Conservation (phyloP, 2,113 vertebrate genomes). For the Ictidomys tridecemlineatus region DNA sequence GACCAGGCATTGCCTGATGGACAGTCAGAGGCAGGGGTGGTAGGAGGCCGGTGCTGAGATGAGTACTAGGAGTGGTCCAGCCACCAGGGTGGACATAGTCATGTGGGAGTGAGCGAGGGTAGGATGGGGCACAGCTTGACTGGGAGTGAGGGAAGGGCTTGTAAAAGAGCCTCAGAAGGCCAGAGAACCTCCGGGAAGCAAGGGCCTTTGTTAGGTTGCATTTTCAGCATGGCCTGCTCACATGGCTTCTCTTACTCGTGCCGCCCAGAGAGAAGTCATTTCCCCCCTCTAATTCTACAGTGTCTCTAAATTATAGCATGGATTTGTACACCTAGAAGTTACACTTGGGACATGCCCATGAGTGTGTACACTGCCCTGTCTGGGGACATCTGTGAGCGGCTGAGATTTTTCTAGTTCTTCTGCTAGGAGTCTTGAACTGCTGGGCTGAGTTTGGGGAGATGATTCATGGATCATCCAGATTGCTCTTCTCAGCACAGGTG, state of each 20-base stretch:
- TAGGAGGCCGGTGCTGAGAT: background rate
- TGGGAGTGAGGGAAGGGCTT: background rate
- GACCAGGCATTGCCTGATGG: background rate
- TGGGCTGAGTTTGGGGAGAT: background rate
- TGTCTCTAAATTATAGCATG: background rate
- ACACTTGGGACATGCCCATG: background rate
- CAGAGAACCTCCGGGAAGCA: accelerated
- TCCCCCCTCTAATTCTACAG: no score
- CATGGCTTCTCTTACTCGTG: background rate
- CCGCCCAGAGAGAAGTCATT: background rate
- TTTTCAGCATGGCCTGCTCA: background rate
- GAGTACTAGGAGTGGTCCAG: accelerated
- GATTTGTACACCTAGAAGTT: background rate
- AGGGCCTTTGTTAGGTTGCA: accelerated
- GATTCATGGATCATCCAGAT: background rate
- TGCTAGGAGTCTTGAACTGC: background rate
- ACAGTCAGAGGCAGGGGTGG: background rate
- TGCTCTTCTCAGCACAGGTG: background rate
- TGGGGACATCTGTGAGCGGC: background rate
- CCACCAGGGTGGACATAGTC: accelerated
- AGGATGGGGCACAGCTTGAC: background rate
- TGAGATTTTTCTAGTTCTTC: background rate
- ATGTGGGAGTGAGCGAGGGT: accelerated
- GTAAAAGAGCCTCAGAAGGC: accelerated
- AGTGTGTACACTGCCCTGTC: no score